Evolutionary conservation across 2,113 vertebrate genomes (phyloP).

Genomic region (Bubalus kerabau): DNA sequence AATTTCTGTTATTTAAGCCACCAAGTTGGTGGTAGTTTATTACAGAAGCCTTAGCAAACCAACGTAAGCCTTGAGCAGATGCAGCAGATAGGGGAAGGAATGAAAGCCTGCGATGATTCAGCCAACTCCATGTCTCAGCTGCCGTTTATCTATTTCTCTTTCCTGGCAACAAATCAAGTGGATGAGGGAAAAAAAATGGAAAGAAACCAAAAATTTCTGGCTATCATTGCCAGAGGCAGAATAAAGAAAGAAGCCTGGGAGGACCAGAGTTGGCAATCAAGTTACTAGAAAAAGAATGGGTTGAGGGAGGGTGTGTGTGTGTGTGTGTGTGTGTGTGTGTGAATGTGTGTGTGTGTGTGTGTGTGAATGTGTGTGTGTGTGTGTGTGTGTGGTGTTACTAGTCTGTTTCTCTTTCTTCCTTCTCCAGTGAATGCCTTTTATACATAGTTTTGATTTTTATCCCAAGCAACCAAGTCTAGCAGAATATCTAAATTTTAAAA

Average conservation of each 20-base stretch:
- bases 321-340: too few species aligned
- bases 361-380: too few species aligned
- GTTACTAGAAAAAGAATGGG: background rate
- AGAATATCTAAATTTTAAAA: slow-evolving; percentile 25
- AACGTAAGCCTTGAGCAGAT: background rate
- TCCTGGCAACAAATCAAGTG: background rate
- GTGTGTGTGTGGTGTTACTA: background rate
- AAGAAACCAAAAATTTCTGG: slow-evolving; percentile 4
- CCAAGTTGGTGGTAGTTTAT: background rate
- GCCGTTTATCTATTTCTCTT: background rate
- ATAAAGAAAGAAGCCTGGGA: background rate
- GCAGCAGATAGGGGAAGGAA: background rate
- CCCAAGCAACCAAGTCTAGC: background rate
- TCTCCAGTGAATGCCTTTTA: slow-evolving; percentile 6
- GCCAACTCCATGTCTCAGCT: background rate
- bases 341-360: background rate
- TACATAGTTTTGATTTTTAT: background rate
- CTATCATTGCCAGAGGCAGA: background rate
- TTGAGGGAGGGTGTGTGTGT: too few species aligned
- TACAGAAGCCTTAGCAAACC: background rate
- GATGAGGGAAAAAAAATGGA: background rate
- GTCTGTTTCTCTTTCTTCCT: background rate
- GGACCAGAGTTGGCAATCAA: background rate
- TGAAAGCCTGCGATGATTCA: background rate
- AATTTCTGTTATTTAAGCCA: background rate